Base-by-base conservation (phyloP, 2,113 vertebrate genomes). In the Pangasianodon gigas region DNA sequence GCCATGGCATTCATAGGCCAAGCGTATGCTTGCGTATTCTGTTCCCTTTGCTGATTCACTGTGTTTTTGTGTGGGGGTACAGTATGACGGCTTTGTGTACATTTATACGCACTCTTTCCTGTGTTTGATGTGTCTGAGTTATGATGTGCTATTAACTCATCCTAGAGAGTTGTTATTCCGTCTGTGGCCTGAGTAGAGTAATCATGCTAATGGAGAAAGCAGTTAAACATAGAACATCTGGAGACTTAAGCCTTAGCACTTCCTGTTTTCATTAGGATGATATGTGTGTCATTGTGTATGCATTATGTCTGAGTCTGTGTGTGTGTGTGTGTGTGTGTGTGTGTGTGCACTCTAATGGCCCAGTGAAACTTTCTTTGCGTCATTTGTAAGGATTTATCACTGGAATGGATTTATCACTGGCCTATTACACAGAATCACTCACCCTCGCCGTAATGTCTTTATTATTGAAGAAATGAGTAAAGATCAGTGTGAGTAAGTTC, bases 221-320 rank as follows among this genome's bases (percentile, higher is more conserved):
- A 44, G 54, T 10, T 10, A 14, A 56, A 32, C 48, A 6, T n/a
- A 16, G 52, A 67, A 88, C 60, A 88, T 83, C 79, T 82, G 79
- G 77, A 52, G 29, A 37, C 6, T 29, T 37, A 21, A 41, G 67
- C 4, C 11, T 44, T 26, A 71, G 32, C 21, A 52, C 79, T 88
- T 88, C 87, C 87, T 88, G 62, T 88, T 88, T 88, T 81, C 44
- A 81, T 62, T 67, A 51, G 58, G 46, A 44, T 62, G 26, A 29
- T 2, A 16, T 80, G 11, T 29, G 44, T 80, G 46, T 80, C 77
- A 14, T 10, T 80, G 44, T 51, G 26, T 80, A 51, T 51, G 11
- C 5, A 48, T 80, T 48, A 51, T 80, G 77, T n/a, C 10, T 56
- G 54, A 56, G 14, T 56, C 4, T 19, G 4, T 56, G 16, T 56